phyloP scores from a whole-genome alignment of 2,797 vertebrate genomes.

The Enteromius radiatus region DNA sequence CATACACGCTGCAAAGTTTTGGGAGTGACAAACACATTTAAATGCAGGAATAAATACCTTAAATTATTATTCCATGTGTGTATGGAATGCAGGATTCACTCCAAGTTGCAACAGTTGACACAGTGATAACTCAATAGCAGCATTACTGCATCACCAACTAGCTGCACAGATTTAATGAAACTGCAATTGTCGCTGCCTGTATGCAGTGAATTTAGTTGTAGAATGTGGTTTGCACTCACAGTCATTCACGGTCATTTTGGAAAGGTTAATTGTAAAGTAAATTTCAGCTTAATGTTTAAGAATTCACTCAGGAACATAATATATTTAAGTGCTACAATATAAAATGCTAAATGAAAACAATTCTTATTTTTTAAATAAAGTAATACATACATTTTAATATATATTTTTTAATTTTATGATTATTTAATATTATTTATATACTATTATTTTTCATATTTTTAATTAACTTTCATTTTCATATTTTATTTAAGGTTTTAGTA shows the following conservation, averaged over 20 bases:
- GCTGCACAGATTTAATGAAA: not conserved
- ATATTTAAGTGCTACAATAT: not conserved
- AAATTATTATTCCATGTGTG: constrained; percentile 2
- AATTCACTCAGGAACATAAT: not conserved
- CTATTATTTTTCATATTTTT: not conserved
- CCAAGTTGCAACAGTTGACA: constrained; percentile 5
- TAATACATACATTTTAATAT: too few species aligned
- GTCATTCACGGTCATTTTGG: not conserved
- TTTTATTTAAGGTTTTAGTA: not conserved
- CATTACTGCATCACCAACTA: constrained; percentile 8
- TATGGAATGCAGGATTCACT: constrained; percentile 13
- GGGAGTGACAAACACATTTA: constrained; percentile 26
- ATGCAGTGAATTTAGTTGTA: not conserved
- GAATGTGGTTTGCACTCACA: not conserved
- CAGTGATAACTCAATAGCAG: not conserved
- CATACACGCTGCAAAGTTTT: constrained; percentile 12
- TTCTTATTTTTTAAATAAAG: not conserved
- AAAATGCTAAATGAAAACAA: not conserved
- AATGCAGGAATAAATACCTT: not conserved
- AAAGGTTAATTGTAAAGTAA: not conserved
- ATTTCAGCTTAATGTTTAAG: not conserved
- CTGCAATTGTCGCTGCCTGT: not conserved
- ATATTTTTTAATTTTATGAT: not conserved
- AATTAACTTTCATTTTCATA: too few species aligned
- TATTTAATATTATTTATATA: not conserved